Evolutionary conservation across 1,140 invertebrate genomes (phyloP), one percentile per base, ranked within the genome.

Genomic region (Asobara japonica): DNA sequence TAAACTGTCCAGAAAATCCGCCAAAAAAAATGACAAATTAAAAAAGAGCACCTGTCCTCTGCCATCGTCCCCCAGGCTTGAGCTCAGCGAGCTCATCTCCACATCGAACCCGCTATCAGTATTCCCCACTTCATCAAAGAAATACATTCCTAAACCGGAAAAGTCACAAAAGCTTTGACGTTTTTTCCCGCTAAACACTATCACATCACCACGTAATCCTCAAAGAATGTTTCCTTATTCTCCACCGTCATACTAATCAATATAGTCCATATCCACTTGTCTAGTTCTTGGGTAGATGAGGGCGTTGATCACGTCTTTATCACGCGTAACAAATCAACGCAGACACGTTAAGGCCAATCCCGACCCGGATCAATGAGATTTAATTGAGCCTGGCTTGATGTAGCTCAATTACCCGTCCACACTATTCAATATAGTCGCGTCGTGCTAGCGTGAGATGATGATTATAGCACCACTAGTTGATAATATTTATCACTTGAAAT

Each of bases 31-130:
- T n/a, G n/a, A n/a, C n/a, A n/a, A n/a, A n/a, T n/a, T n/a, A n/a
- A n/a, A n/a, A n/a, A n/a, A n/a, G n/a, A n/a, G n/a, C n/a, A 85
- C 83, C 82, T 71, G 79, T 72, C 79, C 75, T 18, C 74, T 74
- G 22, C 75, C 74, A 56, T 68, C 77, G 61, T 80, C 78, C 20
- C 71, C 64, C 3, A 41, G 6, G 69, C 65, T 71, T 2, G 74
- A 61, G 31, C 83, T 79, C 16, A 86, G 61, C n/a, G 83, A 80
- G 65, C 79, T 85, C 83, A 86, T 84, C 76, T 86, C 84, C 66
- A 85, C 79, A 5, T 82, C 84, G 48, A 76, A 78, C 16, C 73
- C 74, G 20, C 79, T 80, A n/a, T 77, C 76, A 7, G 60, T 56
- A 45, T 78, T 78, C 13, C 76, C 78, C 74, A 80, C 77, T 69